Conservation (phyloP, 1,140 invertebrate species). For the Aphidius ervi region DNA sequence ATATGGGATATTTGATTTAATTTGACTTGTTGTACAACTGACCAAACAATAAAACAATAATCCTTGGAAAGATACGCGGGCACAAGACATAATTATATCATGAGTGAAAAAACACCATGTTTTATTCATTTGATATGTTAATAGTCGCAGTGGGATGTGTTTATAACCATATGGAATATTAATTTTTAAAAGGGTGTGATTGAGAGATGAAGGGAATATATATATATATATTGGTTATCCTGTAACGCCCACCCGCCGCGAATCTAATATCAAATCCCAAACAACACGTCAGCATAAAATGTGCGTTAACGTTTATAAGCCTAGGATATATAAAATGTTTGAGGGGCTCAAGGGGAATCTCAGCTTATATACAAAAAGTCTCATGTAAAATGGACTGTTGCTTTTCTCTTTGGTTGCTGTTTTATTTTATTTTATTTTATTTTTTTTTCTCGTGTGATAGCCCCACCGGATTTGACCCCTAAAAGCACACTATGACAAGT, state of each 20-base stretch:
- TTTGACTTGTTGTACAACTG: no score
- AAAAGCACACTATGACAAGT: conserved; percentile 25
- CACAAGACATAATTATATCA: no score
- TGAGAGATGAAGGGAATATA: no score
- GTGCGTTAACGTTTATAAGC: conserved; percentile 10
- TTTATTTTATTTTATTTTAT: conserved; percentile 9
- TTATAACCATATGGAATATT: not conserved
- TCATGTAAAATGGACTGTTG: no score
- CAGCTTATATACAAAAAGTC: no score
- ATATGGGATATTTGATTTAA: no score
- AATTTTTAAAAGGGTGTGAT: no score
- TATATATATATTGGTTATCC: conserved; percentile 14
- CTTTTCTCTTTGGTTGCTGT: not conserved
- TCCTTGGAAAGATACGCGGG: no score
- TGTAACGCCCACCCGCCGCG: conserved; percentile 18
- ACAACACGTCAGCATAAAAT: conserved; percentile 15
- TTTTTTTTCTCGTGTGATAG: conserved; percentile 12
- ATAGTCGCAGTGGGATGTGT: conserved; percentile 19
- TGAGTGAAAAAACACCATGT: no score
- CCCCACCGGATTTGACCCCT: conserved; percentile 15
- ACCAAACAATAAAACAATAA: no score
- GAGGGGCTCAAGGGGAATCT: not conserved
- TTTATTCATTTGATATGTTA: conserved; percentile 16
- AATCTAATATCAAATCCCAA: conserved; percentile 22
- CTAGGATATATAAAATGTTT: conserved; percentile 11